Conservation (phyloP, 2,888 invertebrate genomes). For the Melanotus villosus region DNA sequence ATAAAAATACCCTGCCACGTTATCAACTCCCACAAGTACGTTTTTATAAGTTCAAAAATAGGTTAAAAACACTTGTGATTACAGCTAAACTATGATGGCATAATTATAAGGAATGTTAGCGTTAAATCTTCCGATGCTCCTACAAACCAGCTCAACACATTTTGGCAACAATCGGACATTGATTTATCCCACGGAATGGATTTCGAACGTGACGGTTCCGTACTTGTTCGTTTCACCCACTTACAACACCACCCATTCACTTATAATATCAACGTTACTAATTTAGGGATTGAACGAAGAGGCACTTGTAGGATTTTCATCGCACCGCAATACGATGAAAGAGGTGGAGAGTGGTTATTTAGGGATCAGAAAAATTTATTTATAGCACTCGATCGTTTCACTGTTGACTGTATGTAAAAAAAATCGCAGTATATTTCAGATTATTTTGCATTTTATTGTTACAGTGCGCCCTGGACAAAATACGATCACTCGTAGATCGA, state of each 20-base stretch:
- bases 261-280: constrained; percentile 70
- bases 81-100: constrained; percentile 73
- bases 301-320: constrained; percentile 81
- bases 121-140: constrained; percentile 70
- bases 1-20: constrained; percentile 79
- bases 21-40: constrained; percentile 75
- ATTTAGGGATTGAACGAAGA: constrained; percentile 68
- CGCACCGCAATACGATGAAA: constrained; percentile 78
- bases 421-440: neutral
- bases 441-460: neutral
- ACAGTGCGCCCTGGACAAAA: constrained; percentile 79
- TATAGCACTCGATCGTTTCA: constrained; percentile 83
- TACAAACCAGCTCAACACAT: constrained; percentile 76
- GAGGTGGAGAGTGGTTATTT: constrained; percentile 72
- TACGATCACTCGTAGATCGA: constrained; percentile 76
- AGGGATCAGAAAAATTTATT: constrained; percentile 77
- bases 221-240: constrained; percentile 83
- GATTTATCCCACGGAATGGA: constrained; percentile 86
- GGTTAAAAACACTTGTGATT: neutral
- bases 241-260: constrained; percentile 81
- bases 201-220: constrained; percentile 82
- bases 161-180: constrained; percentile 86
- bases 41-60: neutral
- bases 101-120: constrained; percentile 73
- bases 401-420: constrained; percentile 72